phyloP scores from a whole-genome alignment of 2,113 vertebrate genomes.

The Psittacula cyanocephala region DNA sequence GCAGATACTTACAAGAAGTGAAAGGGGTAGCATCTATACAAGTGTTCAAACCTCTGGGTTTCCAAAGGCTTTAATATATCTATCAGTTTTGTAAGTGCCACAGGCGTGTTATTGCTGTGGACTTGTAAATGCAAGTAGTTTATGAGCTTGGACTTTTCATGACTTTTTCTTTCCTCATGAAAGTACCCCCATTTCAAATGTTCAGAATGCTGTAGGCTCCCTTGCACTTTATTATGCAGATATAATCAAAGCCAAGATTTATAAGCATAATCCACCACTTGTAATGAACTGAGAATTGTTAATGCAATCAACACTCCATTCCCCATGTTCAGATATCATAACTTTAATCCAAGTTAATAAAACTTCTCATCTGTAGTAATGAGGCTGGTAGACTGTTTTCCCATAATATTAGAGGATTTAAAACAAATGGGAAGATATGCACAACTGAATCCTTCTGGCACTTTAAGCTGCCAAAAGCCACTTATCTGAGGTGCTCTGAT shows the following conservation, averaged over 20 bases:
- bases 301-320: background rate
- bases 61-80: background rate
- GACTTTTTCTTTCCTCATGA: background rate
- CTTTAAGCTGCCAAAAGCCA: background rate
- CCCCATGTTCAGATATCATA: background rate
- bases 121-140: background rate
- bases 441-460: background rate
- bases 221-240: background rate
- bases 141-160: background rate
- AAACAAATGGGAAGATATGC: background rate
- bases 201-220: background rate
- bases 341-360: conserved; percentile 37
- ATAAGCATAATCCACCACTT: background rate
- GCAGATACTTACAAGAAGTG: background rate
- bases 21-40: background rate
- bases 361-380: conserved; percentile 21
- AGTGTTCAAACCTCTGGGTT: background rate
- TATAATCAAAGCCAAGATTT: background rate
- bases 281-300: background rate
- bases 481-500: background rate
- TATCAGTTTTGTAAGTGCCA: background rate
- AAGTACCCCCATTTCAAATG: background rate
- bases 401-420: background rate
- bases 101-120: background rate
- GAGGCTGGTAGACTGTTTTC: background rate